Percentiles rank a stretch among this genome's conserved stretches.
These are phyloP conservation scores for Abscondita cerata DNA, from an alignment of 2,888 invertebrate species.

Conservation along the genomic window DNA sequence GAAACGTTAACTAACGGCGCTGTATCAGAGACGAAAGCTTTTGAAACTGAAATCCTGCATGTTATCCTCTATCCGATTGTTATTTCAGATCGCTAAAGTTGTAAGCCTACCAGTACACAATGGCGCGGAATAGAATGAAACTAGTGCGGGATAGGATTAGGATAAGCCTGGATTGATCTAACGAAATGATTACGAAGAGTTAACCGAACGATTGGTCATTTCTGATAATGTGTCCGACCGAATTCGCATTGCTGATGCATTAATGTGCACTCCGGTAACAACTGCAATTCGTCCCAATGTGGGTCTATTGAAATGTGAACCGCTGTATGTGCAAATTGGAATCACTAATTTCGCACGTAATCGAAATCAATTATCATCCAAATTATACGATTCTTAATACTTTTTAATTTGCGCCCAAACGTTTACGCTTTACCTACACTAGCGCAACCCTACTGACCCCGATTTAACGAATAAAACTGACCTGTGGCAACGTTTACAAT, in stretches of 20 bases:
- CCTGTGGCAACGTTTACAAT: too few species aligned
- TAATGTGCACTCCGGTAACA: constrained; percentile 17
- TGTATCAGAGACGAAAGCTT: constrained; percentile 34
- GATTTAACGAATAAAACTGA: too few species aligned
- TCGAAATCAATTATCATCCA: constrained; percentile 5
- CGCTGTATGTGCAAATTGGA: constrained; percentile 24
- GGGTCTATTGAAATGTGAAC: constrained; percentile 10
- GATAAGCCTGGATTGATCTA: constrained; percentile 43
- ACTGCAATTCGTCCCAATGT: constrained; percentile 28
- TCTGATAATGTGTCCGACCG: constrained; percentile 36
- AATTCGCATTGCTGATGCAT: constrained; percentile 16
- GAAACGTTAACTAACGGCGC: constrained; percentile 46
- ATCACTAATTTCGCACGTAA: constrained; percentile 6
- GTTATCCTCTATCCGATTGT: constrained; percentile 41
- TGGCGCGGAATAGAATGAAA: constrained; percentile 40
- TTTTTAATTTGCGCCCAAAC: background rate
- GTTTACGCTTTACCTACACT: too few species aligned
- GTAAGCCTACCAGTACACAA: constrained; percentile 45
- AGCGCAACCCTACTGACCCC: too few species aligned
- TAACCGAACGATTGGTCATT: constrained; percentile 43
- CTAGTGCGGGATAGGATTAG: constrained; percentile 41
- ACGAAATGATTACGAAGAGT: constrained; percentile 41
- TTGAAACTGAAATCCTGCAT: constrained; percentile 43
- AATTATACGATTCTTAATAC: background rate
- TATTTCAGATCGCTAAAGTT: constrained; percentile 39